Evolutionary conservation across 2,113 vertebrate genomes (phyloP).

Genomic region (Esox niger): DNA sequence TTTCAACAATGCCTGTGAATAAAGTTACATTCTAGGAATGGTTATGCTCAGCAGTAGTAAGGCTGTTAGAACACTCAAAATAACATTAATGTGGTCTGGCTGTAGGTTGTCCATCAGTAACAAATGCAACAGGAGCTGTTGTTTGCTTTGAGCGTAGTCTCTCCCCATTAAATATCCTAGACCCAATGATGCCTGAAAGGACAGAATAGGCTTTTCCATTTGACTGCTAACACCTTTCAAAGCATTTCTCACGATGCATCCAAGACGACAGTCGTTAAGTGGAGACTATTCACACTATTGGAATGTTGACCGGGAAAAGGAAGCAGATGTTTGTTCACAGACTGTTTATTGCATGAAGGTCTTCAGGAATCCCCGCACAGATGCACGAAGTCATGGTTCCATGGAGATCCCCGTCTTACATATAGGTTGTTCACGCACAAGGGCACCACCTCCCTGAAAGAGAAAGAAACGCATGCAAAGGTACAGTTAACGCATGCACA

Average conservation of each 20-base stretch:
- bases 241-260: not conserved
- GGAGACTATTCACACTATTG: not conserved
- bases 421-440: constrained; percentile 69
- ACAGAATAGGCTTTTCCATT: not conserved
- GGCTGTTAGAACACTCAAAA: not conserved
- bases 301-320: not conserved
- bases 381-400: constrained; percentile 73
- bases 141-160: too few species aligned
- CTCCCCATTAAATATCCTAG: not conserved
- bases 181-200: not conserved
- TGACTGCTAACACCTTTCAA: not conserved
- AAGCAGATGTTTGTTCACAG: not conserved
- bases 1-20: not conserved
- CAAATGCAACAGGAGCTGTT: not conserved
- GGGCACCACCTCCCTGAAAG: constrained; percentile 51
- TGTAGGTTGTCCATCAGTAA: not conserved
- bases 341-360: not conserved
- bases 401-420: constrained; percentile 55
- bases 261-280: not conserved
- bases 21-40: constrained; percentile 4
- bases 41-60: not conserved
- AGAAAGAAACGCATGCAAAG: constrained; percentile 7
- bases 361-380: constrained; percentile 50
- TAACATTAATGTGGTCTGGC: not conserved
- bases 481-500: not conserved